Conservation (phyloP, 2,797 vertebrate species). For the Pantherophis alleghaniensis region DNA sequence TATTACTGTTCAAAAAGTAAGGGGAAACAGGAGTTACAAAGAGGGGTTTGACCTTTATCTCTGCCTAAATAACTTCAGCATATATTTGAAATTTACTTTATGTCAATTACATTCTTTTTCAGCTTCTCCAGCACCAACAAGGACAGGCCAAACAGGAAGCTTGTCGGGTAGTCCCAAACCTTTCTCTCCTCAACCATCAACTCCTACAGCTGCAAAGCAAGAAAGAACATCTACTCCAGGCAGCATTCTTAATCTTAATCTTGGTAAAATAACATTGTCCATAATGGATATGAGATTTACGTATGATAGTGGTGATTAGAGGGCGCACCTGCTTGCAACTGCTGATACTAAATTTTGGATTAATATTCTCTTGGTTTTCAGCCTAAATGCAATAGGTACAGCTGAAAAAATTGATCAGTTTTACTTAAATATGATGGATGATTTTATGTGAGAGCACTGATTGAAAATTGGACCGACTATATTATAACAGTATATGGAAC, state of each 20-base stretch:
- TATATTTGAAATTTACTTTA: constrained; percentile 25
- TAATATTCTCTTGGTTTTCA: not conserved
- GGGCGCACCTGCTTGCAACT: not conserved
- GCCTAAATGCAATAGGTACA: not conserved
- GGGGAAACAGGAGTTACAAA: no score
- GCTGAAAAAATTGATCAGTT: not conserved
- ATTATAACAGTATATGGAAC: no score
- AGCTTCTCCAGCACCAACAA: constrained; percentile 90
- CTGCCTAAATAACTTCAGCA: not conserved
- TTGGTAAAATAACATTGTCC: constrained; percentile 79
- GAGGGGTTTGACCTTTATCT: not conserved
- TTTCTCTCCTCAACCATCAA: constrained; percentile 83
- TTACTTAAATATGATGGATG: not conserved
- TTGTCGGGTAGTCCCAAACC: constrained; percentile 89
- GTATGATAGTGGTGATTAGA: not conserved
- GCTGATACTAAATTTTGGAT: not conserved
- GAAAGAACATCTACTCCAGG: constrained; percentile 86
- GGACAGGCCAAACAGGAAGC: constrained; percentile 84
- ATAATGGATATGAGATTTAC: not conserved
- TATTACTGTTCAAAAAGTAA: not conserved
- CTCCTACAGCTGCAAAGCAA: constrained; percentile 79
- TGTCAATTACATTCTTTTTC: constrained; percentile 54
- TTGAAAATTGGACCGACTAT: not conserved
- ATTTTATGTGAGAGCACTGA: not conserved
- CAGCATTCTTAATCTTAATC: constrained; percentile 95